Conservation (phyloP, 2,113 vertebrate genomes). For the Turnix velox region DNA sequence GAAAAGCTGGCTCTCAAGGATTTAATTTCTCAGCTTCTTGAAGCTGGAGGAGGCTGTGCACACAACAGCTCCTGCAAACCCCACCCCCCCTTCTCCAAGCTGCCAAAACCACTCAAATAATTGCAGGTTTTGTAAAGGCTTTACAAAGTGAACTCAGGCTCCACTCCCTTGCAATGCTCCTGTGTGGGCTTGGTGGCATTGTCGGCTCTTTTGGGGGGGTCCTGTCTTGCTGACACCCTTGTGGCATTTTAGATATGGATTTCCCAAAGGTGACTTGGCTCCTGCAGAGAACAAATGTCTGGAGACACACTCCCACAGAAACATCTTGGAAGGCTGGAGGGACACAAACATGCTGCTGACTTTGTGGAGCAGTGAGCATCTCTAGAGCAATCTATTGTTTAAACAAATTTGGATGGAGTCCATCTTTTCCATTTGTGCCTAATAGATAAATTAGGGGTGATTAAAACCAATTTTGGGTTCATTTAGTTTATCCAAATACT, state of each 20-base stretch:
- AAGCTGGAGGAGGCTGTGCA: background rate
- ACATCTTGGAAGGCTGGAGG: background rate
- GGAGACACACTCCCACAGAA: background rate
- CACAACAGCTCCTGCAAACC: accelerated
- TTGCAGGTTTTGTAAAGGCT: background rate
- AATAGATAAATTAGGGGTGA: constrained; percentile 17
- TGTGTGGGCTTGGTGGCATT: background rate
- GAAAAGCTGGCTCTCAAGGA: background rate
- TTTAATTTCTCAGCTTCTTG: background rate
- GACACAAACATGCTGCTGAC: background rate
- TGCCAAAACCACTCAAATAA: background rate
- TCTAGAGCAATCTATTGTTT: background rate
- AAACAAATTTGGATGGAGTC: constrained; percentile 29
- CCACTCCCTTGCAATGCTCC: accelerated
- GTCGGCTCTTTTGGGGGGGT: background rate
- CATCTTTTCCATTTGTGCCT: constrained; percentile 28
- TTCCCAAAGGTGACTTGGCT: background rate
- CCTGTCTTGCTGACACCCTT: background rate
- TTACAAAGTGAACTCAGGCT: background rate
- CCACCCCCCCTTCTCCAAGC: no score
- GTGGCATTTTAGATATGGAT: background rate
- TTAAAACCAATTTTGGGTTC: constrained; percentile 21
- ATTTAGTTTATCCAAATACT: constrained; percentile 11
- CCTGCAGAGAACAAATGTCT: background rate
- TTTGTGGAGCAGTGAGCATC: accelerated